These are phyloP conservation scores for Pogonus chalceus DNA, from an alignment of 1,140 invertebrate genomes.

Conservation along the genomic window DNA sequence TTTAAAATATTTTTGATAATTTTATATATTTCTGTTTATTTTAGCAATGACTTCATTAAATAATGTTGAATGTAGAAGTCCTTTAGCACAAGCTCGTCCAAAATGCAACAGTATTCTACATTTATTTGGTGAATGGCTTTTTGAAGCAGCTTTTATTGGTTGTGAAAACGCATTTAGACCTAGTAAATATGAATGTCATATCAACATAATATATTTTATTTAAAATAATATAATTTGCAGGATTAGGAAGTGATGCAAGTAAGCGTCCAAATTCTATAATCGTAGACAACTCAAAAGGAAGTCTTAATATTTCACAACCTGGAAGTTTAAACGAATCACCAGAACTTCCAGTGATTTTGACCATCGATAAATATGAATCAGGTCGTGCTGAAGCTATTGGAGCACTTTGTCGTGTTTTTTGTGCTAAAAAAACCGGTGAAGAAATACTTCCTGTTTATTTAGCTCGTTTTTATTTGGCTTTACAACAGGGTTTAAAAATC, in stretches of 20 bases:
- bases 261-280: constrained; percentile 31
- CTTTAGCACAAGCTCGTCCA: constrained; percentile 65
- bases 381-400: constrained; percentile 93
- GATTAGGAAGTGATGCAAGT: constrained; percentile 19
- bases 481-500: constrained; percentile 69
- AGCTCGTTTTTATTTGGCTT: constrained; percentile 85
- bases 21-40: constrained; percentile 12
- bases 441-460: constrained; percentile 90
- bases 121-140: constrained; percentile 93
- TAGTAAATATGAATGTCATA: constrained; percentile 27
- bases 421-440: constrained; percentile 92
- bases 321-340: constrained; percentile 39
- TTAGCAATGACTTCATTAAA: constrained; percentile 44
- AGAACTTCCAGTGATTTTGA: constrained; percentile 40
- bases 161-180: constrained; percentile 39
- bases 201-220: not conserved
- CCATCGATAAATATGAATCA: constrained; percentile 61
- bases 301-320: constrained; percentile 38
- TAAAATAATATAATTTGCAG: constrained; percentile 15
- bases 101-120: constrained; percentile 88
- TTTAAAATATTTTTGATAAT: not conserved
- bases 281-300: constrained; percentile 27
- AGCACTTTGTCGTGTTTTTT: constrained; percentile 89
- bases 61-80: constrained; percentile 45
- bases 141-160: constrained; percentile 87